Base-by-base conservation (phyloP, 2,888 invertebrate genomes). In the Meiosimyza platycephala region DNA sequence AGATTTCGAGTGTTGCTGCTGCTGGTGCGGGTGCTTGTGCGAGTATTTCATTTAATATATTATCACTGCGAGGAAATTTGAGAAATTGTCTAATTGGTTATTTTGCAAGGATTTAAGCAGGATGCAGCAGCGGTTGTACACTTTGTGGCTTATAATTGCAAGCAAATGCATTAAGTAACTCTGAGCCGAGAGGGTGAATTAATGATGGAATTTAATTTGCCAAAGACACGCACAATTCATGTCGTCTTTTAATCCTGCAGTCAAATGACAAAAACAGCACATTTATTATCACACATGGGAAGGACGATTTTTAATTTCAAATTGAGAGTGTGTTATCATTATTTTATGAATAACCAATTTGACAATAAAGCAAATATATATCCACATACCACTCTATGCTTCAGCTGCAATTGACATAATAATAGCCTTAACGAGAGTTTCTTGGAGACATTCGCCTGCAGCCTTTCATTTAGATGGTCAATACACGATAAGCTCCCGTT, bases 11-110 rank as follows among this genome's bases (percentile, higher is more conserved):
- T 40, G 40, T 5, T 40, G 7, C 22, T 22, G 22, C 22, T 22
- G 22, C 22, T 40, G 40, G 40, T 40, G 40, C 40, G 40, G 1
- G 9, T 40, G 40, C 9, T 40, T 40, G 9, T 40, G 40, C 40
- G 40, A 72, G 28, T 67, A 72, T 54, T 63, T 72, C 64, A 72
- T 66, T 72, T 67, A 67, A 72, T 72, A 68, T 72, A 71, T 71
- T 71, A 64, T 55, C 63, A 60, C 16, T 60, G 60, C 33, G 28
- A 51, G 40, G 11, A 40, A 60, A 52, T 60, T 50, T 69, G 60
- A 51, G 28, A 59, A 62, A 69, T 70, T 52, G 62, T 62, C 62
- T 70, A 70, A 70, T 70, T 70, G 60, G 51, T 50, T 64, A 64
- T 22, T 64, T 64, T n/a, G 64, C 64, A 50, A 64, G 15, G 64